Base-by-base conservation (phyloP, 2,113 vertebrate species). In the Tringa solitaria region DNA sequence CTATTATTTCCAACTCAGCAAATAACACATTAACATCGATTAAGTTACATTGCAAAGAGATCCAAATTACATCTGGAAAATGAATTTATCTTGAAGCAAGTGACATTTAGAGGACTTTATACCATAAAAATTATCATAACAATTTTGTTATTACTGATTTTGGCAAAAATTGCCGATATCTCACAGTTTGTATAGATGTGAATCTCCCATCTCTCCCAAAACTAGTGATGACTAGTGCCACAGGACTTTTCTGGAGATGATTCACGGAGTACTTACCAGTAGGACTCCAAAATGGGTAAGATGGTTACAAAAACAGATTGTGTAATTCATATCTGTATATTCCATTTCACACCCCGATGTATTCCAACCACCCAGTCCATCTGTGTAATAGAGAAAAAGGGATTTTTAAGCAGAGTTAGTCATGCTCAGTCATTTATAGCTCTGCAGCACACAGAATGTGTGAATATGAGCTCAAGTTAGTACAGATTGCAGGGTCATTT, bases 241-340 rank as follows among this genome's bases (percentile, higher is more conserved):
- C 0, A 0, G 63, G 79, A 86, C 83, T 96, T 67, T 87, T 54
- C 67, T 33, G 70, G 89, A 81, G 87, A 43, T 94, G 94, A 96
- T 92, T 95, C 97, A 97, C 6, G 10, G 48, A 92, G 12, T 96
- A 98, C 98, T 99, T 97, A 99, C 99, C 98, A 99, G 90, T 60
- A 99, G 97, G 83, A 99, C 98, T 90, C 98, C 99, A 91, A 99
- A 99, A 97, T 99, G 99, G 85, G 99, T 99, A 92, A 99, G 99
- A 90, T 99, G 99, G 96, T 98, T 97, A 97, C 99, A 99, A 90
- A 97, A 98, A 96, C 99, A 99, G 96, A 97, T 97, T 91, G 99
- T 99, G 93, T 98, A 98, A 97, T 98, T 87, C 78, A 87, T 27
- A 65, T 98, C 98, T 80, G 97, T 98, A 87, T 79, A 96, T 50